Evolutionary conservation across 2,113 vertebrate genomes (phyloP).

Genomic region (Oreochromis niloticus): DNA sequence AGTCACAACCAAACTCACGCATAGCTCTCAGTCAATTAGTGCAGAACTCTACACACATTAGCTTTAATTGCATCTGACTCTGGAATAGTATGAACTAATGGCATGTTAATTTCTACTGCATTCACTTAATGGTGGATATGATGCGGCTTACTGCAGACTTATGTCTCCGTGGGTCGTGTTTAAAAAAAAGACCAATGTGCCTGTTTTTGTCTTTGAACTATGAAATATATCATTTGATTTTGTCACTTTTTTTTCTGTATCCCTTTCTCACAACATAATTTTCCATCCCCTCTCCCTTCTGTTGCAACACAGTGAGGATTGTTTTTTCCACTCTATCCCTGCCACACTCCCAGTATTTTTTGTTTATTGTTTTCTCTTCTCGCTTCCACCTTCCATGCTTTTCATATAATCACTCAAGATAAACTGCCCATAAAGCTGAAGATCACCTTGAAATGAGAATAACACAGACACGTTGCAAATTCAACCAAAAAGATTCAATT

Average conservation of each 20-base stretch:
- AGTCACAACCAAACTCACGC: not conserved
- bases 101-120: conserved; percentile 34
- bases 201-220: not conserved
- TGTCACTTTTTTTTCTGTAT: not conserved
- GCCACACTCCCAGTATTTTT: not conserved
- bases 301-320: not conserved
- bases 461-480: conserved; percentile 18
- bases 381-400: not conserved
- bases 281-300: not conserved
- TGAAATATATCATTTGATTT: not conserved
- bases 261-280: not conserved
- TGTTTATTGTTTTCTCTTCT: not conserved
- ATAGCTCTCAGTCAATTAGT: conserved; percentile 24
- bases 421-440: conserved; percentile 1
- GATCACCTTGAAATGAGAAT: conserved; percentile 33
- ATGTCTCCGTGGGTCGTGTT: not conserved
- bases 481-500: conserved; percentile 20
- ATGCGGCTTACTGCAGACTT: conserved; percentile 12
- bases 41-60: conserved; percentile 18
- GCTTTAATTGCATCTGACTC: conserved; percentile 29
- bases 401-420: not conserved
- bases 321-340: not conserved
- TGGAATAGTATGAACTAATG: conserved; percentile 32
- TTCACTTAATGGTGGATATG: conserved; percentile 8
- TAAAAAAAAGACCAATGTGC: not conserved